These are phyloP conservation scores for Whitmania pigra DNA, from an alignment of 1,140 invertebrate species.

Conservation along the genomic window DNA sequence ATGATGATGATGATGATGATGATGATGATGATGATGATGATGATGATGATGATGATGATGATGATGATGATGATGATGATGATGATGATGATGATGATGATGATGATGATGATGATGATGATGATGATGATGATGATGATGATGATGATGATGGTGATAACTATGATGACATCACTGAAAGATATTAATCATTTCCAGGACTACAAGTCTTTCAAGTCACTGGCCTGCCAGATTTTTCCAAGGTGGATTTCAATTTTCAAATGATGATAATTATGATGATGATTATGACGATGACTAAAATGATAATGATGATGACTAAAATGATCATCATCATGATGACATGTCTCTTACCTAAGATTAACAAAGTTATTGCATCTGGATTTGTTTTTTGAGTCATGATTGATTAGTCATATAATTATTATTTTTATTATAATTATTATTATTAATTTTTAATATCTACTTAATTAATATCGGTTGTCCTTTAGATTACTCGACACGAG, in stretches of 20 bases:
- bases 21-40: neutral
- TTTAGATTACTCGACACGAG: neutral
- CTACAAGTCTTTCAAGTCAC: neutral
- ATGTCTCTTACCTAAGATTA: no score
- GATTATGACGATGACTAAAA: no score
- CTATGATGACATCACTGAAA: neutral
- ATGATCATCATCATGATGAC: no score
- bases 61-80: constrained; percentile 1
- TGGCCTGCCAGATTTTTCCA: neutral
- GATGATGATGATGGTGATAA: neutral
- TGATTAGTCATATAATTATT: no score
- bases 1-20: neutral
- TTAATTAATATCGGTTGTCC: neutral
- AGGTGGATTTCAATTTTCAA: neutral
- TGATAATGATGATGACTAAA: no score
- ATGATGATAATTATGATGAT: no score
- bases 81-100: neutral
- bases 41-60: neutral
- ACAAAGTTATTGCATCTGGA: no score
- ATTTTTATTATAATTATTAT: constrained; percentile 3
- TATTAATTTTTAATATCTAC: neutral
- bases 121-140: neutral
- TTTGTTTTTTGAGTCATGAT: no score
- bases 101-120: constrained; percentile 8
- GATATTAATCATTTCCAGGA: neutral